Percentiles rank a stretch among this genome's conserved stretches.
These are phyloP conservation scores for Neuroterus valhalla DNA, from an alignment of 1,140 invertebrate species.

Conservation along the genomic window DNA sequence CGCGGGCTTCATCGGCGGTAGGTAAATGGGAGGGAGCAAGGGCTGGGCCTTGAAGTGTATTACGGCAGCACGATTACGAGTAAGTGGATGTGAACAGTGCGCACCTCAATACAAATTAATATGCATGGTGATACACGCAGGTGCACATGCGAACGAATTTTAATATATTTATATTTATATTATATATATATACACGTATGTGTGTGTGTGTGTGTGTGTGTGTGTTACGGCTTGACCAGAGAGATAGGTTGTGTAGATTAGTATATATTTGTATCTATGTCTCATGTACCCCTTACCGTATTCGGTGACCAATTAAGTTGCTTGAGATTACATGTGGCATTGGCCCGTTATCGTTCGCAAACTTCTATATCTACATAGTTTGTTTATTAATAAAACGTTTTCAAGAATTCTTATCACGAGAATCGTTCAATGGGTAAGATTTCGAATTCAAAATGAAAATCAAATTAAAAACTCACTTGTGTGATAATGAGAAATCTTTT, in stretches of 20 bases:
- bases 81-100: conserved; percentile 45
- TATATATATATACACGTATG: no score
- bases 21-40: conserved; percentile 55
- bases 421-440: no score
- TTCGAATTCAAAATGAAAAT: no score
- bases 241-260: no score
- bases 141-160: background rate
- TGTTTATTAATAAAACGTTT: no score
- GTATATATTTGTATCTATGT: conserved; percentile 24
- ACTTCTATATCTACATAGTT: no score
- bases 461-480: no score
- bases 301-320: conserved; percentile 59
- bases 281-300: conserved; percentile 61
- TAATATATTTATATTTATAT: no score
- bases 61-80: conserved; percentile 56
- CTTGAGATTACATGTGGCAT: conserved; percentile 55
- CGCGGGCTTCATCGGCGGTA: conserved; percentile 54
- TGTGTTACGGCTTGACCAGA: no score
- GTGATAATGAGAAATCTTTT: no score
- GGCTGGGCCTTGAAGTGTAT: conserved; percentile 60
- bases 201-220: no score
- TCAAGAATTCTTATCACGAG: no score
- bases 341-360: conserved; percentile 35
- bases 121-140: background rate
- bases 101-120: conserved; percentile 31